Base-by-base conservation (phyloP, 2,797 vertebrate genomes). In the Clamator glandarius region DNA sequence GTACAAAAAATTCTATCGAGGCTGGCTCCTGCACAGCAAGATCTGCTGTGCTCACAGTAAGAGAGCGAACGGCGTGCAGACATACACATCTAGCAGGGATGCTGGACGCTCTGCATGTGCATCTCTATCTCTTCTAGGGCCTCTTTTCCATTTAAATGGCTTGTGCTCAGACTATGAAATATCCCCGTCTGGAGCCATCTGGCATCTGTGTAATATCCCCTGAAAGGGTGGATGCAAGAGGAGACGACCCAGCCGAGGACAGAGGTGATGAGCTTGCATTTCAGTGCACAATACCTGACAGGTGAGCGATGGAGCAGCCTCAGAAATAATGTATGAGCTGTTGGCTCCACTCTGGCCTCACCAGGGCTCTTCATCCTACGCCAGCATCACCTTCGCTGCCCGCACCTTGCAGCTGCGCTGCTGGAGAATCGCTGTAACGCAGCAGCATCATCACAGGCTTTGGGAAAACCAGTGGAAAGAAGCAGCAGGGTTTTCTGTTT, bases 291-390 rank as follows among this genome's bases (percentile, higher is more conserved):
- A 70, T 89, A 91, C 91, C 89, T 4, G 86, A 69, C 96, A 97
- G 96, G 91, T 92, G 95, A 97, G 93, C 3, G 12, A 63, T 26
- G 92, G 89, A 78, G 87, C 72, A 5, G 39, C 62, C n/a, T 66
- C 9, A 96, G 90, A 46, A 97, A 97, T 97, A 97, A 97, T 97
- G 87, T 66, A 97, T 86, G 95, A 95, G 90, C 68, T 58, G 31
- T 62, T 16, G 66, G 64, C 74, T 64, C 36, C 51, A 18, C 23
- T 48, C 26, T 8, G 24, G 26, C 51, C 5, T 28, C 24, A 52
- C 3, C 52, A 6, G 52, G 12, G 18, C 63, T 39, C 74, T 78
- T 78, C 55, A 6, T 54, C 42, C 20, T 11, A 9, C 23, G 46
- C 46, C 46, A 19, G 19, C 46, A 9, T 46, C 23, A 11, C 46